Base-by-base conservation (phyloP, 2,797 vertebrate genomes). In the Crypturellus tataupa region DNA sequence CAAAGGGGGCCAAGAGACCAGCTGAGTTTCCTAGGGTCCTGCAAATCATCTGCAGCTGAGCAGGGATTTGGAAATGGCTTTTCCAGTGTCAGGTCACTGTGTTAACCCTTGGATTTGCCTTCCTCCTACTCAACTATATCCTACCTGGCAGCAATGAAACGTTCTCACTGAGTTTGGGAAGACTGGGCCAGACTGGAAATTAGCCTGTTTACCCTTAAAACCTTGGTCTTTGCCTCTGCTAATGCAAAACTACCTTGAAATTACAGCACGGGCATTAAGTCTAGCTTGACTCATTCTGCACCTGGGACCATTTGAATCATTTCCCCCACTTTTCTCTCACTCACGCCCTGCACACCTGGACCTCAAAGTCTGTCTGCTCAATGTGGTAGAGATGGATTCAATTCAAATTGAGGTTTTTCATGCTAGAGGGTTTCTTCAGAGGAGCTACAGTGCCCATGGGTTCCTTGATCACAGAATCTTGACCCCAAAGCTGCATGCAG, bases 401-500 rank as follows among this genome's bases (percentile, higher is more conserved):
- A 2, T 79, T 16, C 80, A 49, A 88, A 53, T 20, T 44, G 29
- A 70, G 14, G 33, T 23, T 75, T 79, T 60, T 82, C 49, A 63
- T 85, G 17, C 3, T 63, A 31, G 16, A 35, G 71, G 20, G 12
- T 17, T 58, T 85, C 86, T 80, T 33, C 65, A 89, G 51, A 47
- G 40, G 60, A 63, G 2, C 20, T 80, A 58, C 56, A 0, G 1
- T 53, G 31, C 23, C 51, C 35, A 17, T 0, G 0, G 29, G 46
- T 78, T 85, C 35, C 62, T 67, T 59, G 82, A 75, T 29, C 44
- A 67, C 47, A 20, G 39, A 62, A 65, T 65, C 13, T 17, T 58
- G 27, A 67, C 4, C 24, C 20, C 18, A 49, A 12, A 24, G 37
- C n/a, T 86, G 35, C 42, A n/a, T 24, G 39, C 15, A 35, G 37